phyloP scores from a whole-genome alignment of 2,113 vertebrate genomes.

The Cricetomys ansorgei region DNA sequence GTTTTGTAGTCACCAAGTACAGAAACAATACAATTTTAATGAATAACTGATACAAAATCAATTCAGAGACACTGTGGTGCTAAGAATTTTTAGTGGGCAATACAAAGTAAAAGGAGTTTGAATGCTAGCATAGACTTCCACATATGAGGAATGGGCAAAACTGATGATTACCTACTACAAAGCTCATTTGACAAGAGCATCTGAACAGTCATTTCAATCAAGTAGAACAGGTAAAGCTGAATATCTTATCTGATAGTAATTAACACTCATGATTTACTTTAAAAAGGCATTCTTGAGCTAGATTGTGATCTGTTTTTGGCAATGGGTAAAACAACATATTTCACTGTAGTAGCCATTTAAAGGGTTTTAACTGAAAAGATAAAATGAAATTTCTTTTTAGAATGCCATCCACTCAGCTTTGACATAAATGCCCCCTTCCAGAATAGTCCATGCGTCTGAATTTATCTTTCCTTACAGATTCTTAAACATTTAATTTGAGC shows the following conservation, averaged over 20 bases:
- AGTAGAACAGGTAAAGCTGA: slow-evolving; percentile 78
- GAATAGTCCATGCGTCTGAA: not conserved
- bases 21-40: slow-evolving; percentile 14
- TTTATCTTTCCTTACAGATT: not conserved
- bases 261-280: slow-evolving; percentile 80
- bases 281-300: slow-evolving; percentile 77
- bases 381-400: not conserved
- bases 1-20: not conserved
- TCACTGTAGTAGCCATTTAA: not conserved
- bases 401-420: not conserved
- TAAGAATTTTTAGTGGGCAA: slow-evolving; percentile 42
- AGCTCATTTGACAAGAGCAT: not conserved
- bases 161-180: not conserved
- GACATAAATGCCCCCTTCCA: not conserved
- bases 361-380: not conserved
- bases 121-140: not conserved
- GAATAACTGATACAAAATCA: slow-evolving; percentile 73
- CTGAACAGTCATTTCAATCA: slow-evolving; percentile 80
- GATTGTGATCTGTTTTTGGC: slow-evolving; percentile 43
- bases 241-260: slow-evolving; percentile 79
- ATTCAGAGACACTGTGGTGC: slow-evolving; percentile 41
- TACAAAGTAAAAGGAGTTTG: not conserved
- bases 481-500: rapidly evolving
- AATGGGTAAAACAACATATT: not conserved
- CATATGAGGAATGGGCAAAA: not conserved